Percentiles rank a stretch among this genome's conserved stretches.
phyloP scores from a whole-genome alignment of 2,888 invertebrate genomes.

The Anoplius nigerrimus region DNA sequence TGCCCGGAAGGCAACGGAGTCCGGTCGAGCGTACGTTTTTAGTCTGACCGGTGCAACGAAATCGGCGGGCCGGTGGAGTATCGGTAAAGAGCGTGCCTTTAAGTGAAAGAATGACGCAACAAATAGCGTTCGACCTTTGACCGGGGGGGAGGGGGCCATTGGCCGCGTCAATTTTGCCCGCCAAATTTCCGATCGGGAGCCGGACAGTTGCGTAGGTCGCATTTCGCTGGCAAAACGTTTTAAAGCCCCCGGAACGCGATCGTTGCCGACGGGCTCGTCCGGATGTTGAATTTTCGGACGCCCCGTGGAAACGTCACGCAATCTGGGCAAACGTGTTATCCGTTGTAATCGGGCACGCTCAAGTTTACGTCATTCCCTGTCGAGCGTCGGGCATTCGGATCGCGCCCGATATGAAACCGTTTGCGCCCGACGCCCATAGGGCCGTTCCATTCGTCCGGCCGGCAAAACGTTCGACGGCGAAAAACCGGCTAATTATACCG shows the following conservation, averaged over 20 bases:
- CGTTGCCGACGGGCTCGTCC: background rate
- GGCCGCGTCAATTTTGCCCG: background rate
- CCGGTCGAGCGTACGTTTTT: too few species aligned
- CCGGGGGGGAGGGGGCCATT: background rate
- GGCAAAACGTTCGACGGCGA: background rate
- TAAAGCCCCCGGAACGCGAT: constrained; percentile 1
- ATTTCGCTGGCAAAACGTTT: constrained; percentile 3
- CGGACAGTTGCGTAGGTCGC: background rate
- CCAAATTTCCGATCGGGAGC: background rate
- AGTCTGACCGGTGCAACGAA: too few species aligned
- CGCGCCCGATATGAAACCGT: background rate
- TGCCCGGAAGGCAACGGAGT: too few species aligned
- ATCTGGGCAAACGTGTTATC: constrained; percentile 21
- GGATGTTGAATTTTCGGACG: constrained; percentile 9
- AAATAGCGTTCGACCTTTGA: background rate
- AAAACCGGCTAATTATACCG: background rate
- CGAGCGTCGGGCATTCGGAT: background rate
- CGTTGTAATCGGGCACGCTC: constrained; percentile 15
- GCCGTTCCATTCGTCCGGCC: constrained; percentile 5
- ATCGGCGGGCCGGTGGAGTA: too few species aligned
- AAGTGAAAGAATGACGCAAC: too few species aligned
- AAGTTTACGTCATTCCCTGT: constrained; percentile 7
- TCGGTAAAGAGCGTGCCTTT: too few species aligned
- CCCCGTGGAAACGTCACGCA: constrained; percentile 22
- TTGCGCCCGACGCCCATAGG: background rate